These are phyloP conservation scores for Tenualosa thibaudeaui DNA, from an alignment of 2,797 vertebrate genomes.

Conservation along the genomic window DNA sequence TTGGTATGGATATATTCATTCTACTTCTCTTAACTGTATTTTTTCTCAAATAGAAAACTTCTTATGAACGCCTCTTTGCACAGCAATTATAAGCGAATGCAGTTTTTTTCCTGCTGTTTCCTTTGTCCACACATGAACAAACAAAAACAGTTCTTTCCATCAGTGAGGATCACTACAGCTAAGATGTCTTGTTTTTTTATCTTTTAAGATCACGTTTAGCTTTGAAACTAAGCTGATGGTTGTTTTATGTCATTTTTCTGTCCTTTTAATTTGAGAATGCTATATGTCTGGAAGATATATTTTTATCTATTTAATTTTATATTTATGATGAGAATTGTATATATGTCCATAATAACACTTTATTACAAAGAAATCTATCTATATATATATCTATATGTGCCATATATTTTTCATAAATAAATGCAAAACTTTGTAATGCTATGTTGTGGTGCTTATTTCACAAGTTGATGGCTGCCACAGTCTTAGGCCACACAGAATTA, in stretches of 20 bases:
- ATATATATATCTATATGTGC: slow-evolving; percentile 64
- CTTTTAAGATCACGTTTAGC: slow-evolving; percentile 24
- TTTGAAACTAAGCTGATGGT: slow-evolving; percentile 70
- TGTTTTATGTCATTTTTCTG: slow-evolving; percentile 57
- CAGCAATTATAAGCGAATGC: background rate
- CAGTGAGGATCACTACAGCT: slow-evolving; percentile 41
- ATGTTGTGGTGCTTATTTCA: background rate
- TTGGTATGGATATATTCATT: background rate
- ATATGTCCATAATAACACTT: slow-evolving; percentile 70
- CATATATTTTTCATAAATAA: slow-evolving; percentile 80
- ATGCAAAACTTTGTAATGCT: slow-evolving; percentile 59
- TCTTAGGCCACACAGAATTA: background rate
- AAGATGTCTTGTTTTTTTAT: slow-evolving; percentile 38
- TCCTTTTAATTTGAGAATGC: slow-evolving; percentile 74
- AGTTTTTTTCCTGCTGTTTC: background rate
- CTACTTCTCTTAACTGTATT: background rate
- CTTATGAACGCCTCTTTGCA: background rate
- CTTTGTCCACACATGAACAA: background rate
- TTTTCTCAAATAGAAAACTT: slow-evolving; percentile 12
- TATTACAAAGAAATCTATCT: slow-evolving; percentile 69
- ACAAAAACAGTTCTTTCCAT: slow-evolving; percentile 35
- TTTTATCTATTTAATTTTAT: slow-evolving; percentile 77
- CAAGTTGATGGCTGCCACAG: background rate
- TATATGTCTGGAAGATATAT: slow-evolving; percentile 67
- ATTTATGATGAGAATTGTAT: slow-evolving; percentile 81